Evolutionary conservation across 64 coral and sea anemone genomes (phyloP), one percentile per base, ranked within the genome.

Genomic region (Stichodactyla mertensii): DNA sequence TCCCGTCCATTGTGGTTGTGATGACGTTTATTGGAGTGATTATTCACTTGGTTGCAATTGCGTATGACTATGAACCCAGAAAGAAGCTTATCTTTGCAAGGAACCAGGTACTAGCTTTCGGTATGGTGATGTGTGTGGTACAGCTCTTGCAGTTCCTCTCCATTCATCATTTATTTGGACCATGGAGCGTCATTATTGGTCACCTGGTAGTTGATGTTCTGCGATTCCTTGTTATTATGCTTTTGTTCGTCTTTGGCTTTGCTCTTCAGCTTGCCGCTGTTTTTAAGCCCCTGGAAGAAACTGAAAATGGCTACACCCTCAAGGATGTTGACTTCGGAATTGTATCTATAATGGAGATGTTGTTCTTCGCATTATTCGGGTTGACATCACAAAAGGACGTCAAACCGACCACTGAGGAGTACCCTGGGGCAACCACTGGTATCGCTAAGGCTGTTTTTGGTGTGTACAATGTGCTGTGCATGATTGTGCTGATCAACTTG

Each of bases 101-200:
- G 16, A 92, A 99, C 85, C 94, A 96, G 60, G 71, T 92, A 27
- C 86, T 95, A 5, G 97, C 90, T 20, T 79, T 92, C 20, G 88
- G 84, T 1, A 78, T 99, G 88, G 83, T 95, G 84, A 70, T 99
- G 45, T 79, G 87, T 8, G 89, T 92, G 54, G 66, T 99, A 5
- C 97, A 99, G 77, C 82, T 92, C 6, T 78, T 99, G 52, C 85
- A 99, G 26, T 99, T 99, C 26, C 82, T 99, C 3, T 95, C 97
- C 28, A 90, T 99, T 93, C 97, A 99, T 71, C 88, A 94, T 27
- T 83, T 95, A 66, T 99, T 99, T 52, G 97, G 97, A 9, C 97
- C 97, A 0, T 99, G 97, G 97, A 91, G 97, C 10, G 97, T 99
- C 5, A 99, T 99, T 84, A 99, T 99, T 62, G 97, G 97, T 28